Conservation (phyloP, 2,797 vertebrate genomes). For the Ceryle rudis region DNA sequence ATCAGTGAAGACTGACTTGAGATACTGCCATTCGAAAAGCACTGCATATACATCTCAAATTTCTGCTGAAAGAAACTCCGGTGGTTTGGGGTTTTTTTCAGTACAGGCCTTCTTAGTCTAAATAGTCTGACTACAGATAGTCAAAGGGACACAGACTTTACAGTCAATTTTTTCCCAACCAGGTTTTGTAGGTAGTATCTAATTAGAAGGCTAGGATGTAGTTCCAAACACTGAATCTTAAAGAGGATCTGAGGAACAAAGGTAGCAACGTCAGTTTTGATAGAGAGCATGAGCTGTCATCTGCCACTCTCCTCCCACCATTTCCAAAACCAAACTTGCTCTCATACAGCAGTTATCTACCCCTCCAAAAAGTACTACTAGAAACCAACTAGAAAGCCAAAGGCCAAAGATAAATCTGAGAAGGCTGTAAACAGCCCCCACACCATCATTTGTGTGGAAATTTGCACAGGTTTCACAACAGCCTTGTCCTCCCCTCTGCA, state of each 20-base stretch:
- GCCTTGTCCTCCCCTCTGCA: background rate
- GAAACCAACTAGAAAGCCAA: background rate
- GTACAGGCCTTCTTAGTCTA: background rate
- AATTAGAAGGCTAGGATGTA: background rate
- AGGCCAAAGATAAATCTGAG: background rate
- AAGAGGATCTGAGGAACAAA: background rate
- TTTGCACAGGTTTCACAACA: background rate
- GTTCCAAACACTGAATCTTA: background rate
- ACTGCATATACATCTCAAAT: background rate
- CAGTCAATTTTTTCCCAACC: background rate
- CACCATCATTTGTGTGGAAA: background rate
- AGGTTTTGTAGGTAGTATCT: background rate
- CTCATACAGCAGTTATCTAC: background rate
- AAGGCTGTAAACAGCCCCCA: background rate
- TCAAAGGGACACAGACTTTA: background rate
- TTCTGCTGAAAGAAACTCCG: background rate
- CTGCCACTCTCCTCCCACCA: background rate
- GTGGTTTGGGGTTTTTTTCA: background rate
- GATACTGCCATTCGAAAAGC: background rate
- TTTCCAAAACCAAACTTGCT: background rate
- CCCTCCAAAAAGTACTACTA: background rate
- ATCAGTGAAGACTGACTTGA: background rate
- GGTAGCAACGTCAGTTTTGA: background rate
- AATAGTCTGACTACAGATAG: background rate
- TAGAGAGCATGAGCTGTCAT: background rate